Base-by-base conservation (phyloP, 2,113 vertebrate species). In the Takifugu bimaculatus region DNA sequence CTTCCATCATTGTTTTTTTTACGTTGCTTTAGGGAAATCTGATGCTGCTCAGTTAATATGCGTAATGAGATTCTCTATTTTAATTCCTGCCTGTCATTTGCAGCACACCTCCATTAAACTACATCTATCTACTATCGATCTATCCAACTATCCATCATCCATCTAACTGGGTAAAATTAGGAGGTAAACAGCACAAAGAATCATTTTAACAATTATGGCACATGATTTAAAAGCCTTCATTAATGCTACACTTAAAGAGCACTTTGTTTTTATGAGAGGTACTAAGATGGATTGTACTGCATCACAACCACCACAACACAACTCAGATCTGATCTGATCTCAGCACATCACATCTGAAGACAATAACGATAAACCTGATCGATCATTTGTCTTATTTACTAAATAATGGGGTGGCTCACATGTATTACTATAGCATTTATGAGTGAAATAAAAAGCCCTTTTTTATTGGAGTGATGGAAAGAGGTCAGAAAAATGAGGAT, bases 321-420 rank as follows among this genome's bases (percentile, higher is more conserved):
- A 26, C 48, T 56, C 57, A 54, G 26, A 49, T 63, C 29, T 53
- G 26, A 49, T 63, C 29, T 53, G 55, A 48, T 35, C 55, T 5
- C 7, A 0, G 1, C 32, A 63, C 32, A 20, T 20, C 20, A 25
- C 49, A 35, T 32, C 54, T 29, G 28, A 11, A 72, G 42, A n/a
- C 25, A 57, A 50, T 68, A 49, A 43, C 26, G 65, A 66, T 78
- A 26, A 69, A 25, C 55, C 35, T 70, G 39, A 65, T 77, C 43
- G 50, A 60, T 69, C 5, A 50, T n/a, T 5, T 26, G n/a, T 50
- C 6, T n/a, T 25, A 26, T 45, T 11, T 6, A 39, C 7, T 10
- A 39, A 39, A 39, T 39, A 39, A 1, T 39, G 11, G 1, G 11
- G 7, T 3, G 11, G 3, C 14, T 48, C 35, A 51, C 57, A 2